Evolutionary conservation across 2,888 invertebrate species (phyloP).

Genomic region (Caenorhabditis angaria): DNA sequence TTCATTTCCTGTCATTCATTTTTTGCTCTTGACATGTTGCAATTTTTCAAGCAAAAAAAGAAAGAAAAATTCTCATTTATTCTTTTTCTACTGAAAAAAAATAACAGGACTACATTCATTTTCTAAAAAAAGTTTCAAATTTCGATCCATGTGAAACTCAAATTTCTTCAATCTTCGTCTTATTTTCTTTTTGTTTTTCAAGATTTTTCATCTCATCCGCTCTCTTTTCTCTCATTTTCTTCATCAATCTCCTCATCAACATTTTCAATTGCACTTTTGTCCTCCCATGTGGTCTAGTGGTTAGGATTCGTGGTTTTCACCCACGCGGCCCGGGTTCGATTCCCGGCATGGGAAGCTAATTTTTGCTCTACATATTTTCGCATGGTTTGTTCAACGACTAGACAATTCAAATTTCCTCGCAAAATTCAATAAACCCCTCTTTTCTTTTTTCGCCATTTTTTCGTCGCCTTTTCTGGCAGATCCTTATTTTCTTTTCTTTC

Average conservation of each 20-base stretch:
- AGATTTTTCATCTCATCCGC: too few relatives aligned
- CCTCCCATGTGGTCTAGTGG: conserved; percentile 16
- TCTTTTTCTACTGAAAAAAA: not conserved
- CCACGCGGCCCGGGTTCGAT: conserved; percentile 73
- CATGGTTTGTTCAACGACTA: not conserved
- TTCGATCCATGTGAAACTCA: conserved; percentile 1
- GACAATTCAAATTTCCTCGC: not conserved
- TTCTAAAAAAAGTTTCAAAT: not conserved
- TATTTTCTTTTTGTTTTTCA: not conserved
- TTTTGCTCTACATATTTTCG: too few relatives aligned
- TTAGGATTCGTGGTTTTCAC: conserved; percentile 68
- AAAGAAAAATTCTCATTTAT: too few relatives aligned
- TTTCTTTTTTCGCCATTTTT: not conserved
- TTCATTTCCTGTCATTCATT: not conserved
- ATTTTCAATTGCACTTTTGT: not conserved
- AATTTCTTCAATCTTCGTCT: too few relatives aligned
- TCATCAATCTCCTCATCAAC: not conserved
- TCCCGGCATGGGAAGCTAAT: conserved; percentile 68
- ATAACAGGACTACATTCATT: too few relatives aligned
- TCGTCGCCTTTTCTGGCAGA: not conserved
- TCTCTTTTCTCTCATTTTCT: too few relatives aligned
- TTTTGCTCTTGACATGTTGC: not conserved
- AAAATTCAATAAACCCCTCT: not conserved
- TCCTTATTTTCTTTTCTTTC: not conserved
- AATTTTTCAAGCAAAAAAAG: not conserved